Percentiles rank a stretch among this genome's conserved stretches.
Conservation (phyloP, 2,113 vertebrate species). For the Calonectris borealis region DNA sequence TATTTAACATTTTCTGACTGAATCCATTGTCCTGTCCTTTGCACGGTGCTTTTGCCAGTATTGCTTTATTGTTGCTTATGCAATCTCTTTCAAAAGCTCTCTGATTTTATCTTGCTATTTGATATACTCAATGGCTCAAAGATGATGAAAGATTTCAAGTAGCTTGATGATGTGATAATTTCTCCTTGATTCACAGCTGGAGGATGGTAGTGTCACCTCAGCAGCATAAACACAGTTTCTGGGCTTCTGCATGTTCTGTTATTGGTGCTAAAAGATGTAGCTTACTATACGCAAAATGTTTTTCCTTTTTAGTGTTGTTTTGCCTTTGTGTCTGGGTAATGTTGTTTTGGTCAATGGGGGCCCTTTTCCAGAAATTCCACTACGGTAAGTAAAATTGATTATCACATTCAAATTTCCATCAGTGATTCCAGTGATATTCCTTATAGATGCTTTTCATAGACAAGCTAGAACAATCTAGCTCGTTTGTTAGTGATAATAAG, state of each 20-base stretch:
- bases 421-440: neutral
- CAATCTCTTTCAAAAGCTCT: constrained; percentile 52
- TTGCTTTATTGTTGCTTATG: constrained; percentile 24
- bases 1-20: neutral
- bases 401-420: neutral
- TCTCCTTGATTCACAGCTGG: neutral
- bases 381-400: neutral
- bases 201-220: neutral
- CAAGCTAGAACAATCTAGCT: neutral
- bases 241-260: neutral
- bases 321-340: neutral
- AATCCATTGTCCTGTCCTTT: neutral
- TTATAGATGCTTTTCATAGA: neutral
- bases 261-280: neutral
- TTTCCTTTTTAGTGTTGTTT: neutral
- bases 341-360: neutral
- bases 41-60: neutral
- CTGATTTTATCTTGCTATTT: constrained; percentile 53
- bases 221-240: neutral
- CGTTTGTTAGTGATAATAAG: neutral
- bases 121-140: neutral
- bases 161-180: neutral
- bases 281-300: neutral
- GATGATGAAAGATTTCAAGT: constrained; percentile 25
- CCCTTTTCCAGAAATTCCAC: neutral